Evolutionary conservation across 2,113 vertebrate genomes (phyloP), one percentile per base, ranked within the genome.

Genomic region (Phalacrocorax brasilianus): DNA sequence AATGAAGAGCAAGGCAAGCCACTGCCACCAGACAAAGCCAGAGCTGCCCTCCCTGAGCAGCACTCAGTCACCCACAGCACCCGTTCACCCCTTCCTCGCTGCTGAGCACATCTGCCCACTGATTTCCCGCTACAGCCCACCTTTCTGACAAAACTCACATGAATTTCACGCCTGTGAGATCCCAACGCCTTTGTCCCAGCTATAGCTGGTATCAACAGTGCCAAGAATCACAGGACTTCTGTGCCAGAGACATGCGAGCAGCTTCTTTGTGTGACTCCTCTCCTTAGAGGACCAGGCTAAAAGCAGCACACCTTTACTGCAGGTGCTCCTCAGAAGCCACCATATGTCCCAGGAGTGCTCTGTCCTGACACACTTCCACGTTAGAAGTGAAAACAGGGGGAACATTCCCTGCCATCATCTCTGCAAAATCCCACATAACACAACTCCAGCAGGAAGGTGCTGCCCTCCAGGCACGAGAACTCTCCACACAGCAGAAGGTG

Each of bases 261-360:
- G 53, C 45, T 4, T 5, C 5, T 3, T 3, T 22, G 45, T 0
- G 0, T 1, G 19, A 8, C 12, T 15, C 74, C 78, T 24, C 3
- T 58, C 65, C 23, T 14, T 0, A 11, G 6, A 35, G n/a, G 20
- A 19, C 8, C 55, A n/a, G 26, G 28, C 55, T 44, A 5, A 3
- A 59, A 38, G 35, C 0, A 23, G 30, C 74, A 65, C 4, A 4
- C 7, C 35, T 32, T 17, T 1, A 38, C 35, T 5, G 4, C 53
- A 70, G 49, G 17, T 0, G 0, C 23, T 4, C 24, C 44, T 9
- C 53, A 35, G 50, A 21, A 47, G 11, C 56, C 30, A 6, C 23
- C 42, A 27, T 0, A 27, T 0, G 0, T 14, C 32, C 58, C 68
- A 52, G 32, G 14, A 3, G 24, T 1, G 32, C 33, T 47, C 58